Evolutionary conservation across 2,113 vertebrate genomes (phyloP), one percentile per base, ranked within the genome.

Genomic region (Leptocoma aspasia): DNA sequence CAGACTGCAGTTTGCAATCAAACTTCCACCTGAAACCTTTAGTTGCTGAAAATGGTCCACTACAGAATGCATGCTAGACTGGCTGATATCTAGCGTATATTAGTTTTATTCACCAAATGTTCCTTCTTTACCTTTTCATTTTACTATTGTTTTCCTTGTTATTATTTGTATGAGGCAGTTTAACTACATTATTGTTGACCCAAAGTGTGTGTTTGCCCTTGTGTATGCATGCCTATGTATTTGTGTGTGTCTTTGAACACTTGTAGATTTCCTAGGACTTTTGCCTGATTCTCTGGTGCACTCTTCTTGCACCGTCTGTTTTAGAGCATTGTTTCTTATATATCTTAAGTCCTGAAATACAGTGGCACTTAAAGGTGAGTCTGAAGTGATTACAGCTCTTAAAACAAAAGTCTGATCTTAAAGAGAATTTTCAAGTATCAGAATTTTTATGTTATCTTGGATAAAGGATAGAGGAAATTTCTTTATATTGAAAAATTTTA

Each of bases 141-240:
- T 61, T 17, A 30, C 6, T 9, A 11, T 39, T 37, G 4, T 60
- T 93, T 79, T 68, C 12, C 12, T 54, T 80, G 10, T 8, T 70
- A 6, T 50, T 60, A 57, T 61, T 61, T 49, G 3, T 44, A 19
- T 50, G 23, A 65, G 19, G 12, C 9, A 42, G 33, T 44, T 11
- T 31, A 73, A 21, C 42, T 49, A 41, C 8, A 65, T 14, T 44
- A 33, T 31, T 50, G 9, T 44, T 82, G n/a, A 28, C 15, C 53
- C 30, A 54, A 64, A 63, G 19, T 8, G 5, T 47, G 18, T 50
- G 4, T 53, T 39, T 41, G 9, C 19, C 6, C 1, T 3, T 39
- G 15, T 24, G 39, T 5, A 21, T 39, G 3, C 15, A 26, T 8
- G 1, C 8, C 7, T 0, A 0, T 76, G 21, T 22, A 26, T 47